These are phyloP conservation scores for Euthynnus affinis DNA, from an alignment of 2,797 vertebrate species.

Conservation along the genomic window DNA sequence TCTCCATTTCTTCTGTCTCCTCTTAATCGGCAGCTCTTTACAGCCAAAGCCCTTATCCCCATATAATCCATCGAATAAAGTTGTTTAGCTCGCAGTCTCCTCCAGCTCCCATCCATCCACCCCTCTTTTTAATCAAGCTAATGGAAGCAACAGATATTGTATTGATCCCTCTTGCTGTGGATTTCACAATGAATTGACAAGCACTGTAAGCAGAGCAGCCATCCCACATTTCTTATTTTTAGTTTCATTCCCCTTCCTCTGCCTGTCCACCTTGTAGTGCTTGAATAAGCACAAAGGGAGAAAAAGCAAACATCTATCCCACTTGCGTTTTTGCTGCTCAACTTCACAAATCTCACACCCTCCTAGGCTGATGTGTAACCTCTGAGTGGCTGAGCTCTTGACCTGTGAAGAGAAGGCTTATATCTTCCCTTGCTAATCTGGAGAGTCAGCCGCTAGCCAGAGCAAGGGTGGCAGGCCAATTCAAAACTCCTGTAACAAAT, in stretches of 20 bases:
- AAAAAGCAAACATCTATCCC: slow-evolving; percentile 79
- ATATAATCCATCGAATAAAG: slow-evolving; percentile 92
- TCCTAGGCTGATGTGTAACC: slow-evolving; percentile 86
- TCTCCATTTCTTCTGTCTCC: slow-evolving; percentile 25
- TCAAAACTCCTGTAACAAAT: slow-evolving; percentile 95
- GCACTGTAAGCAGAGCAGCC: slow-evolving; percentile 86
- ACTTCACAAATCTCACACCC: slow-evolving; percentile 86
- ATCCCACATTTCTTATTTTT: slow-evolving; percentile 72
- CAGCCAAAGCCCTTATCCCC: slow-evolving; percentile 83
- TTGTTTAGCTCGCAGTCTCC: slow-evolving; percentile 84
- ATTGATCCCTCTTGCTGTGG: slow-evolving; percentile 90
- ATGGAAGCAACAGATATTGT: slow-evolving; percentile 92
- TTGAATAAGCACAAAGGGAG: slow-evolving; percentile 56
- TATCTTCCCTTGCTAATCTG: slow-evolving; percentile 89
- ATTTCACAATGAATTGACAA: slow-evolving; percentile 88
- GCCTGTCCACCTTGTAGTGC: slow-evolving; percentile 37
- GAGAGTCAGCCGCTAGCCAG: slow-evolving; percentile 78
- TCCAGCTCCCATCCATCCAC: slow-evolving; percentile 37
- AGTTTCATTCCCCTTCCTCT: not conserved
- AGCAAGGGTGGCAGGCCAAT: slow-evolving; percentile 89
- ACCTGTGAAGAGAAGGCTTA: slow-evolving; percentile 90
- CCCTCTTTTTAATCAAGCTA: slow-evolving; percentile 92
- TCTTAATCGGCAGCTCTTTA: slow-evolving; percentile 40
- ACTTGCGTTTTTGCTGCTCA: slow-evolving; percentile 84
- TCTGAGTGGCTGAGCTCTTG: slow-evolving; percentile 89